Conservation (phyloP, 2,113 vertebrate species). For the Eudyptes chrysolophus region DNA sequence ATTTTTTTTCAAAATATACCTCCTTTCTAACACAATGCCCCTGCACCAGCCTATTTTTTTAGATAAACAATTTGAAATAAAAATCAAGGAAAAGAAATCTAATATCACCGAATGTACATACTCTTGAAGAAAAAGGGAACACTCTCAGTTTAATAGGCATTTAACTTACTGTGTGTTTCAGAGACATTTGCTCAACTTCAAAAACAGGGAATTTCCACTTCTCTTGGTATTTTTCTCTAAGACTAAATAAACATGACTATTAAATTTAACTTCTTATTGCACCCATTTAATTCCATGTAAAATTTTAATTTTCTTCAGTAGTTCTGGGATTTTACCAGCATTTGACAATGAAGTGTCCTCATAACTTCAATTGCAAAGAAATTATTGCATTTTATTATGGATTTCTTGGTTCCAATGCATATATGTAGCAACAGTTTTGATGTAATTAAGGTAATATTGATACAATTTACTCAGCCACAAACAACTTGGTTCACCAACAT, state of each 20-base stretch:
- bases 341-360: not conserved
- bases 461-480: not conserved
- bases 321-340: not conserved
- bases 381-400: not conserved
- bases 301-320: not conserved
- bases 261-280: not conserved
- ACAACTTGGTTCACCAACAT: not conserved
- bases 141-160: not conserved
- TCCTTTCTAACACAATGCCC: not conserved
- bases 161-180: not conserved
- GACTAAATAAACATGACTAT: not conserved
- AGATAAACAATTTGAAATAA: not conserved
- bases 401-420: not conserved
- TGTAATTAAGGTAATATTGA: not conserved
- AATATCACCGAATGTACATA: not conserved
- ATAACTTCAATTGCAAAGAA: not conserved
- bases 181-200: not conserved
- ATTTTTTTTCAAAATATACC: accelerated
- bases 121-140: not conserved
- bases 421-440: not conserved
- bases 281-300: not conserved
- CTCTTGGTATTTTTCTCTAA: not conserved
- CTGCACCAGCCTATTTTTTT: not conserved
- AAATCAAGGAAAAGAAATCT: not conserved
- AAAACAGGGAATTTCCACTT: not conserved